Conservation (phyloP, 2,888 invertebrate species). For the Mechanitis messenoides region DNA sequence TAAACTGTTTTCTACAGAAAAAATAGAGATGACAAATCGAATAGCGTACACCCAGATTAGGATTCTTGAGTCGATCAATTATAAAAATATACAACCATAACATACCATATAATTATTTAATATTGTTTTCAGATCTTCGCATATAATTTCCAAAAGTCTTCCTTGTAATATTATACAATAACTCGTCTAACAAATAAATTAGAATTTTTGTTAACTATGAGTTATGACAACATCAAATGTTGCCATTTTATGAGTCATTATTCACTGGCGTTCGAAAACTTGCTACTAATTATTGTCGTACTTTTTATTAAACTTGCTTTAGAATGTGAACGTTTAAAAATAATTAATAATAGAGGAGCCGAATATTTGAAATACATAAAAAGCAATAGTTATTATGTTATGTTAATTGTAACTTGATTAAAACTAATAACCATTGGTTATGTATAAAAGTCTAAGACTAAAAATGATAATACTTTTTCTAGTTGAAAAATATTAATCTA, state of each 20-base stretch:
- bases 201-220: conserved; percentile 1
- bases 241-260: conserved; percentile 1
- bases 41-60: background rate
- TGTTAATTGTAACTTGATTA: too few species aligned
- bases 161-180: conserved; percentile 1
- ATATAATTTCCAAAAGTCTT: background rate
- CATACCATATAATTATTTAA: background rate
- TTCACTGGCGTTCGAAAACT: too few species aligned
- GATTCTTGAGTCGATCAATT: background rate
- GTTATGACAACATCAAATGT: conserved; percentile 1
- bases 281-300: too few species aligned
- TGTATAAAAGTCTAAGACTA: too few species aligned
- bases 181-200: background rate
- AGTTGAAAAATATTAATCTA: too few species aligned
- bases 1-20: background rate
- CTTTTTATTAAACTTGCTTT: too few species aligned
- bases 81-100: background rate
- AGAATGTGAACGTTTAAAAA: too few species aligned
- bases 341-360: too few species aligned
- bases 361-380: too few species aligned
- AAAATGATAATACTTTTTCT: too few species aligned
- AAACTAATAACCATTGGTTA: too few species aligned
- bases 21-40: conserved; percentile 3
- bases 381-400: too few species aligned
- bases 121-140: background rate